Evolutionary conservation across 1,140 invertebrate genomes (phyloP).

Genomic region (Diorhabda sublineata): DNA sequence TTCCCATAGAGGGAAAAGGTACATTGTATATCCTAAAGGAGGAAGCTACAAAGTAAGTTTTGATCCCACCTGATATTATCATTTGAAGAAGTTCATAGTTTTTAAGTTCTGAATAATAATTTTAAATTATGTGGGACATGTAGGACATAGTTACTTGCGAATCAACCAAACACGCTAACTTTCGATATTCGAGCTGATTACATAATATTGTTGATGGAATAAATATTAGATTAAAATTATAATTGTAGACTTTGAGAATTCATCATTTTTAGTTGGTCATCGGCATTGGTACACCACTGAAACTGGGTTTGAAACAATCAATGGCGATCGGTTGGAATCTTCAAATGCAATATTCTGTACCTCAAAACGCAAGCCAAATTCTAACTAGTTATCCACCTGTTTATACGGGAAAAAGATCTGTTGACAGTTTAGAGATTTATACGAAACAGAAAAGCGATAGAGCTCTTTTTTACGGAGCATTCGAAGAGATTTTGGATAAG

Average conservation of each 20-base stretch:
- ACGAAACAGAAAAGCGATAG: constrained; percentile 14
- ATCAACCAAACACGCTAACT: no score
- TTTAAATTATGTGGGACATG: neutral
- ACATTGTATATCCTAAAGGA: constrained; percentile 3
- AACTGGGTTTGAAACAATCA: constrained; percentile 25
- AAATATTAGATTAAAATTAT: no score
- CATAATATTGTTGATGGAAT: no score
- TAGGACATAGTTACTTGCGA: no score
- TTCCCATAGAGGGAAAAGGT: constrained; percentile 5
- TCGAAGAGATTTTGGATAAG: constrained; percentile 23
- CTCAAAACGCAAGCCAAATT: constrained; percentile 15
- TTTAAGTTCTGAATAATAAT: neutral
- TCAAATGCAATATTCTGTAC: constrained; percentile 25
- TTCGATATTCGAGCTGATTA: no score
- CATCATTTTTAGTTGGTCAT: constrained; percentile 28
- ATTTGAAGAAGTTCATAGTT: neutral
- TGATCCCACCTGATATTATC: no score
- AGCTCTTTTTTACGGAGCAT: constrained; percentile 15
- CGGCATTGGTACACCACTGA: constrained; percentile 24
- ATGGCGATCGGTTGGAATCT: constrained; percentile 31
- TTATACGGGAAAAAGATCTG: neutral
- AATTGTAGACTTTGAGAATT: no score
- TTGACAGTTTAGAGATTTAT: neutral
- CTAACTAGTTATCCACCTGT: constrained; percentile 22
- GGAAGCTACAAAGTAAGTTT: constrained; percentile 7